Evolutionary conservation across 2,888 invertebrate genomes (phyloP).

Genomic region (Carpatolechia fugitivella): DNA sequence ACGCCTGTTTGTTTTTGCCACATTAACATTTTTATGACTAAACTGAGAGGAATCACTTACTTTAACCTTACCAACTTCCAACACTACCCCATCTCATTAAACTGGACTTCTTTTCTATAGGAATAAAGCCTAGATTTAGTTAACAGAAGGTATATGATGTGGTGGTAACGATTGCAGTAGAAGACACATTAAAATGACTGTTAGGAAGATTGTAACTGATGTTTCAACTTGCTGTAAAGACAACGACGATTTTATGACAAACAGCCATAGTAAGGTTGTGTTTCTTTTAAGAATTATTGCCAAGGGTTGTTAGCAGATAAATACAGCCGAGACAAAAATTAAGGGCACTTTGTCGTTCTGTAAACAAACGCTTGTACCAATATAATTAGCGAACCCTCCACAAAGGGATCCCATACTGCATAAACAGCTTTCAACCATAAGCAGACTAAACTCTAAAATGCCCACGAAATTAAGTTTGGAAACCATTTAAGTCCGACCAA

Average conservation of each 20-base stretch:
- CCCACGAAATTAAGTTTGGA: conserved; percentile 65
- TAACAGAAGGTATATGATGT: conserved; percentile 2
- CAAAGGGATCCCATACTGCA: conserved; percentile 31
- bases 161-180: conserved; percentile 9
- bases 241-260: background rate
- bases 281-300: background rate
- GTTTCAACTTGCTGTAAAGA: conserved; percentile 18
- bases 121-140: conserved; percentile 19
- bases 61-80: conserved; percentile 44
- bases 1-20: conserved; percentile 70
- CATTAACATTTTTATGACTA: conserved; percentile 79
- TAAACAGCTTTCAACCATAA: conserved; percentile 45
- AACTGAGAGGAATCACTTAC: conserved; percentile 72
- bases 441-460: conserved; percentile 34
- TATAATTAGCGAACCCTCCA: conserved; percentile 6
- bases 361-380: conserved; percentile 5
- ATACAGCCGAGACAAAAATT: background rate
- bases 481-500: conserved; percentile 73
- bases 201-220: conserved; percentile 26
- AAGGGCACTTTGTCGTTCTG: background rate
- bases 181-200: conserved; percentile 25
- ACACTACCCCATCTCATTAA: conserved; percentile 11
- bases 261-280: background rate
- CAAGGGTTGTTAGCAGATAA: background rate
- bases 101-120: conserved; percentile 15